Evolutionary conservation across 2,113 vertebrate genomes (phyloP).

Genomic region (Pica pica): DNA sequence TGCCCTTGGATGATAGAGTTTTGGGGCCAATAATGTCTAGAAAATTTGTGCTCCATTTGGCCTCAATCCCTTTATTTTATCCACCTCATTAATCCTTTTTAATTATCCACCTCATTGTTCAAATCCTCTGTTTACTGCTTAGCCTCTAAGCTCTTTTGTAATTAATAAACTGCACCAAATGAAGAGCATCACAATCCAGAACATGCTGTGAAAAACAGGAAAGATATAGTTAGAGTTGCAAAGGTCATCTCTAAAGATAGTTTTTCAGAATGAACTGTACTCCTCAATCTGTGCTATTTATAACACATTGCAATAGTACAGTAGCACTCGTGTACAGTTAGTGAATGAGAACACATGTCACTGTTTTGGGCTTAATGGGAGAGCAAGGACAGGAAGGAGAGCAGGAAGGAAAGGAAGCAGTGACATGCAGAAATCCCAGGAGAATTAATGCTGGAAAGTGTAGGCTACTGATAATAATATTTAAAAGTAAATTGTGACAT

Average conservation of each 20-base stretch:
- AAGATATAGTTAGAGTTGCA: neutral
- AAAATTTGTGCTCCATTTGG: constrained; percentile 24
- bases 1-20: neutral
- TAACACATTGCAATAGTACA: neutral
- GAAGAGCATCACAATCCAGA: neutral
- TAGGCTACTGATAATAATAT: neutral
- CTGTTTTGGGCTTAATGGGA: neutral
- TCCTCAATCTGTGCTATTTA: constrained; percentile 28
- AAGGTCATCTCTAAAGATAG: constrained; percentile 23
- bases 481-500: neutral
- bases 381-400: neutral
- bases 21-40: neutral
- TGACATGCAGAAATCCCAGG: neutral
- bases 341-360: neutral
- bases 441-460: neutral
- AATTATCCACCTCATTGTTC: constrained; percentile 56
- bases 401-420: neutral
- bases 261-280: constrained; percentile 40
- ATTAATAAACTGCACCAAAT: constrained; percentile 37
- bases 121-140: constrained; percentile 25
- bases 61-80: constrained; percentile 45
- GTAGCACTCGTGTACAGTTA: neutral
- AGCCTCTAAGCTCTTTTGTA: neutral
- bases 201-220: neutral
- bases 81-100: constrained; percentile 58